These are phyloP conservation scores for Leptogaster cylindrica DNA, from an alignment of 2,888 invertebrate species.

Conservation along the genomic window DNA sequence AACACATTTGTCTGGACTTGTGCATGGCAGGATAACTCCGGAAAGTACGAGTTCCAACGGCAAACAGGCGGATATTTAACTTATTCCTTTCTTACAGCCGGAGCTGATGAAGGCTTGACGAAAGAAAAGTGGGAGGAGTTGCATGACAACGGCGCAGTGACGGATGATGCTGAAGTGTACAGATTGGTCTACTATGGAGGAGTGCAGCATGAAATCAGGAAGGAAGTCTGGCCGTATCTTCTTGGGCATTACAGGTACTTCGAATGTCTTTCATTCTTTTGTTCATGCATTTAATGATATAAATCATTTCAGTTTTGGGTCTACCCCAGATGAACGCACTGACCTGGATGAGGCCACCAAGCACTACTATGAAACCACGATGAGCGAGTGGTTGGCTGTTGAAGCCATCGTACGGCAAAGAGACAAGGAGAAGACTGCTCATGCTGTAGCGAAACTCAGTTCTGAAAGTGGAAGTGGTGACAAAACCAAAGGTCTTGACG, in stretches of 20 bases:
- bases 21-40: conserved; percentile 75
- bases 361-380: conserved; percentile 84
- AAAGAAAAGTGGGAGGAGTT: conserved; percentile 76
- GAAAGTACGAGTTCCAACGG: conserved; percentile 61
- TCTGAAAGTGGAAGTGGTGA: conserved; percentile 72
- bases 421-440: conserved; percentile 83
- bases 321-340: conserved; percentile 69
- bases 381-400: conserved; percentile 95
- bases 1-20: conserved; percentile 88
- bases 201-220: conserved; percentile 76
- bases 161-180: conserved; percentile 76
- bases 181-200: conserved; percentile 88
- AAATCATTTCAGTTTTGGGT: conserved; percentile 67
- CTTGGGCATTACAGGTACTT: conserved; percentile 77
- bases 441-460: conserved; percentile 83
- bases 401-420: conserved; percentile 88
- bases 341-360: conserved; percentile 73
- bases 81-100: conserved; percentile 60
- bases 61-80: not conserved
- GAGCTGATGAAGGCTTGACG: conserved; percentile 74
- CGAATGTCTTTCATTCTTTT: no score
- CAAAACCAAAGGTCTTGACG: conserved; percentile 64
- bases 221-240: conserved; percentile 88
- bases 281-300: conserved; percentile 70
- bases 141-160: conserved; percentile 68